phyloP scores from a whole-genome alignment of 2,113 vertebrate genomes.

The Ictalurus furcatus region DNA sequence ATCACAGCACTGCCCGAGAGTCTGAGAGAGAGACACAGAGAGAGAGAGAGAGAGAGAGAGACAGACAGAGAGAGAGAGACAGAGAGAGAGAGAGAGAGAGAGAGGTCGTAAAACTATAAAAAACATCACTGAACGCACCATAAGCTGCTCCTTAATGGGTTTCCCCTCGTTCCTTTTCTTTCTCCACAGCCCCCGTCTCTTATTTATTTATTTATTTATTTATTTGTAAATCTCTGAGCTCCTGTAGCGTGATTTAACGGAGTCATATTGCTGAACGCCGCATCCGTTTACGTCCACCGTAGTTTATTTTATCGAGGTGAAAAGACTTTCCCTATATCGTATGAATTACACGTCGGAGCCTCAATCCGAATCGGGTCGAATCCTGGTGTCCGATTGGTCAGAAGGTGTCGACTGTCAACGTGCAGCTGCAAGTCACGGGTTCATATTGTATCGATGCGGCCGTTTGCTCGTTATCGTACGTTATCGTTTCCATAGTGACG shows the following conservation, averaged over 20 bases:
- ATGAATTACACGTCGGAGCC: background rate
- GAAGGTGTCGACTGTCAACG: no score
- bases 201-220: background rate
- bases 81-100: background rate
- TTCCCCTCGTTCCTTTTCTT: conserved; percentile 16
- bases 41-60: background rate
- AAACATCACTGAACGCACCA: conserved; percentile 47
- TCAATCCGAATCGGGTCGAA: background rate
- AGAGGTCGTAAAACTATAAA: conserved; percentile 50
- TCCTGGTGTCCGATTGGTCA: background rate
- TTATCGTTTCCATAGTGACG: background rate
- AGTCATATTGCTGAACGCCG: conserved; percentile 16
- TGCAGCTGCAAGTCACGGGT: background rate
- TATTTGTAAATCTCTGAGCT: background rate
- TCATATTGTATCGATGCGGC: background rate
- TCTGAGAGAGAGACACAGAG: background rate
- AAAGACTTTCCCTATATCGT: background rate
- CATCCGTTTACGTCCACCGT: conserved; percentile 4
- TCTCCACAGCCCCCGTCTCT: conserved; percentile 19
- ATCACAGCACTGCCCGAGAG: background rate
- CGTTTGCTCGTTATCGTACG: background rate
- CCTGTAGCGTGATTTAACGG: conserved; percentile 34
- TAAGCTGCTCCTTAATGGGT: conserved; percentile 51
- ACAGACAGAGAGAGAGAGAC: background rate
- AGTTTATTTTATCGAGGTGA: conserved; percentile 6